Base-by-base conservation (phyloP, 2,888 invertebrate species). In the Drosophila subsilvestris region DNA sequence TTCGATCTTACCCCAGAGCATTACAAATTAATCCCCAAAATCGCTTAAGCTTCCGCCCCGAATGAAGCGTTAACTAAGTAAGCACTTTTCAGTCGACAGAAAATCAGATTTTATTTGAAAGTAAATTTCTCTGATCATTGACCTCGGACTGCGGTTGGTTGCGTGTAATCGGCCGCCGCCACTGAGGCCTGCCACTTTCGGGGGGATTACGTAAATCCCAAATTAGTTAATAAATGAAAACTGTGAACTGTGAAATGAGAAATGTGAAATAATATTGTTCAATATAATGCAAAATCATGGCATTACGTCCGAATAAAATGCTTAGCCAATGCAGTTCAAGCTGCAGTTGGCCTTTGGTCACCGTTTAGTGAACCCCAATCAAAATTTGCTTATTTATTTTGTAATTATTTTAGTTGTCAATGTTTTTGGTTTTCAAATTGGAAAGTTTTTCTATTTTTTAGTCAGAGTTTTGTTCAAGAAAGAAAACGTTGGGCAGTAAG, bases 61-160 rank as follows among this genome's bases (percentile, higher is more conserved):
- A 54, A 47, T 66, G 51, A 66, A 42, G 59, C 73, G 48, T 70
- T 84, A 75, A 81, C 88, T 61, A n/a, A 69, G 70, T 66, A 67
- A 74, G 75, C 75, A 74, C 71, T 71, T 71, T 74, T 71, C 66
- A 74, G 49, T 67, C 29, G 55, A 73, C 37, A 42, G 74, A 77
- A 77, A 80, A 78, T 54, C 78, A 65, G 70, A 80, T 78, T 76
- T 78, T 67, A 47, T 84, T 85, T 80, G 85, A 86, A 86, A 86
- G 89, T 89, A 74, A 89, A 89, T 86, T 86, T 86, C 88, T 86
- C 89, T 86, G 85, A 86, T 89, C 85, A 86, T 88, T 86, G 85
- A 86, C 89, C 85, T 86, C 85, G 86, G 71, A 74, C 61, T 85
- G 65, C 70, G 80, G 78, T 86, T 89, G 85, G 89, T 86, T 89